Evolutionary conservation across 2,797 vertebrate genomes (phyloP), one percentile per base, ranked within the genome.

Genomic region (Pelodytes ibericus): DNA sequence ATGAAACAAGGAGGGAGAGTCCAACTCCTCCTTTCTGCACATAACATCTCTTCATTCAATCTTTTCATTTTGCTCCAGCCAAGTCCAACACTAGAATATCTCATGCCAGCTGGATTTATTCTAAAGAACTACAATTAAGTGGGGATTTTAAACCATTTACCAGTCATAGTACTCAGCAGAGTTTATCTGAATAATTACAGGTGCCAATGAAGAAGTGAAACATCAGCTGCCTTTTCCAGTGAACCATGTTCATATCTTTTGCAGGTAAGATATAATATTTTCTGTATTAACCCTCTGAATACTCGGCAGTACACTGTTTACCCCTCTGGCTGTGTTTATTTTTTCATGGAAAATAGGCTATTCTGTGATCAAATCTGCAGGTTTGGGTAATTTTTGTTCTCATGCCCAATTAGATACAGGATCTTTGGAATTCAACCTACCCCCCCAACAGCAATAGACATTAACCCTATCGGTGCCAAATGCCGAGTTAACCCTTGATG

Each of bases 1-100:
- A 4, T 11, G 74, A 71, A 56, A 27, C 13, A 3, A 36, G 22
- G 63, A 70, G 59, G 51, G 60, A 70, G 75, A 73, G 81, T 0
- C 0, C 41, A 76, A 62, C 81, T 2, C 81, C 81, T 85, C 86
- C 82, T 82, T 83, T 72, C 53, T 18, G 79, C 72, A 63, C 72
- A 8, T 3, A 81, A 82, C 74, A 81, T 78, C 73, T 76, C 57
- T 80, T 60, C 25, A 72, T 65, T 68, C 10, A 22, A 0, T 24
- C 1, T 0, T 18, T 39, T 75, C 77, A 68, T 75, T 80, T 36
- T 4, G 2, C 47, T 76, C 56, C 56, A 80, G 80, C 71, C 57
- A 0, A 0, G n/a, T 31, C 33, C 51, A 57, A 74, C 64, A 72
- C 58, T 56, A 62, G 41, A 65, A 68, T 53, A 67, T 25, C 36